Conservation (phyloP, 37 sponge, comb jelly and placozoan species). For the Geodia barretti region DNA sequence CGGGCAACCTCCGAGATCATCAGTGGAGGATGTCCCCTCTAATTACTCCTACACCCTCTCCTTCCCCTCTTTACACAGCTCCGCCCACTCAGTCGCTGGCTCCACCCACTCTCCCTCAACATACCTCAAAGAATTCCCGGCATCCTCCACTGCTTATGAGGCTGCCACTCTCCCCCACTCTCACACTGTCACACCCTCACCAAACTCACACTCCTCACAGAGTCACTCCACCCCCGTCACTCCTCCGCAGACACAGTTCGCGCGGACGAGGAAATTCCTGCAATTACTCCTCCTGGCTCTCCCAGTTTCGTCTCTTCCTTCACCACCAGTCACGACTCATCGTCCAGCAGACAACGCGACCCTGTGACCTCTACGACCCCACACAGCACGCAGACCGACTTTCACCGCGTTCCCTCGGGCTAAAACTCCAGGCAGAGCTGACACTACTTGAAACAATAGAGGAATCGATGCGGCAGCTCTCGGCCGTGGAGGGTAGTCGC, state of each 20-base stretch:
- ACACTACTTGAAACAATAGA: constrained; percentile 58
- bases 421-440: constrained; percentile 63
- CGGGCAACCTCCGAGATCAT: not conserved
- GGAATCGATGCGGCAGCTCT: constrained; percentile 59
- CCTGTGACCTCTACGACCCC: not conserved
- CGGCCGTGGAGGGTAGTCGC: constrained; percentile 44
- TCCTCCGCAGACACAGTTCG: not conserved
- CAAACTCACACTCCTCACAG: not conserved
- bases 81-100: not conserved
- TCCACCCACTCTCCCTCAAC: constrained; percentile 2
- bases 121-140: not conserved
- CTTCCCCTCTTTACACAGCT: constrained; percentile 8
- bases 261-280: not conserved
- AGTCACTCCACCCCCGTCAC: not conserved
- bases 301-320: constrained; percentile 23
- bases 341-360: not conserved
- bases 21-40: too few species aligned
- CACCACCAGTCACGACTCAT: not conserved
- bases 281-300: constrained; percentile 50
- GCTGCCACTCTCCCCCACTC: not conserved
- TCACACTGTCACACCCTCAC: not conserved
- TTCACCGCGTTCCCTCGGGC: constrained; percentile 73
- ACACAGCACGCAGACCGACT: too few species aligned
- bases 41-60: constrained; percentile 8
- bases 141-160: not conserved